A percentile compares a stretch with the other conserved stretches of the same genome.
Conservation (phyloP, 2,888 invertebrate species). For the Volucella inanis region DNA sequence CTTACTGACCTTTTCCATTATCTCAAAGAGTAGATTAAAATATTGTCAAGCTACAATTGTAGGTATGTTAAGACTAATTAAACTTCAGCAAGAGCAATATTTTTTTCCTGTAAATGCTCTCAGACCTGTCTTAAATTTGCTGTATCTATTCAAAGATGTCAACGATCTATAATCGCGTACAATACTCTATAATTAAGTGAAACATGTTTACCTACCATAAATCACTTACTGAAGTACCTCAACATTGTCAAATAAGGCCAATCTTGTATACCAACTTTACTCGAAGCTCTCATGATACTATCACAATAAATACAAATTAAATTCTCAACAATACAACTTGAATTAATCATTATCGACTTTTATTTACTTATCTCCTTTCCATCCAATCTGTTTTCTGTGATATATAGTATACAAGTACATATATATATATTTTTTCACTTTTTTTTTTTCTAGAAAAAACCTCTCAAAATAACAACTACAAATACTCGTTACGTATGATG, state of each 20-base stretch:
- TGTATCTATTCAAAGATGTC: constrained; percentile 28
- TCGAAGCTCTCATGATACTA: constrained; percentile 45
- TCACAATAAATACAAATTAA: constrained; percentile 66
- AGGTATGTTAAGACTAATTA: too few species aligned
- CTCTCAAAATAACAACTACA: constrained; percentile 34
- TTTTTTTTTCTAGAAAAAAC: background rate
- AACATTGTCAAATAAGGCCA: constrained; percentile 54
- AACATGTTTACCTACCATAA: constrained; percentile 37
- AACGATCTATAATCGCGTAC: constrained; percentile 34
- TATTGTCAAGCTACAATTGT: too few species aligned
- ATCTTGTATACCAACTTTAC: constrained; percentile 21
- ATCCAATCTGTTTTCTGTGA: constrained; percentile 42
- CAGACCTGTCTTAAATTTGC: too few species aligned
- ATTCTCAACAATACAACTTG: constrained; percentile 64
- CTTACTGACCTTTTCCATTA: too few species aligned
- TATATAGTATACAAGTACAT: constrained; percentile 18
- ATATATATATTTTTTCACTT: background rate
- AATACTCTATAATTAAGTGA: constrained; percentile 10
- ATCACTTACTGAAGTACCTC: constrained; percentile 27
- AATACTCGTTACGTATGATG: background rate
- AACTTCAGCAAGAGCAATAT: too few species aligned
- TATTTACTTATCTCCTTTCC: constrained; percentile 41
- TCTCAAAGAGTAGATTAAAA: too few species aligned
- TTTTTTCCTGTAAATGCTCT: too few species aligned
- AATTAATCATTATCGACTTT: constrained; percentile 71